Base-by-base conservation (phyloP, 1,140 invertebrate genomes). In the Drosophila eugracilis region DNA sequence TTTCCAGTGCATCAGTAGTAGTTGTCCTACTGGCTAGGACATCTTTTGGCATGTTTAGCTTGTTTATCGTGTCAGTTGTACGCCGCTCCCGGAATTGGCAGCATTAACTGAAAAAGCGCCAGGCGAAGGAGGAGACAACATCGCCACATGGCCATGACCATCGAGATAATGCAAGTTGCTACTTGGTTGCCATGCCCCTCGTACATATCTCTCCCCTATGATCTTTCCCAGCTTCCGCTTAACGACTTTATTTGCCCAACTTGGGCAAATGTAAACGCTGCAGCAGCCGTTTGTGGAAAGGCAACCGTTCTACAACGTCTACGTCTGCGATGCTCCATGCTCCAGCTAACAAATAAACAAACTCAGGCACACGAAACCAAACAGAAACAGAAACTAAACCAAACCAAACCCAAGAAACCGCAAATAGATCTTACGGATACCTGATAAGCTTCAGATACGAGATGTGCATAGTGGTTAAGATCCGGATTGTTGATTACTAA, bases 11-110 rank as follows among this genome's bases (percentile, higher is more conserved):
- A 39, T 0, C 2, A 32, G 12, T n/a, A 36, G 45, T 28, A 10
- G 28, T 47, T 17, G 37, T 28, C 21, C 42, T 32, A 54, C 37
- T 66, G 42, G 39, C 52, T 28, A 53, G 63, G 34, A 53, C 34
- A 36, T 26, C 53, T 75, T 58, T 42, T 36, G 49, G 66, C 66
- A 45, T 45, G 59, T 74, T 53, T 48, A 65, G 83, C 81, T 75
- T 86, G 81, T 86, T 86, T 88, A 86, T 86, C 81, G 47, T 88
- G 81, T 86, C 83, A 86, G 52, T 75, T 57, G 72, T 75, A 75
- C 34, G 41, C 47, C 75, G 50, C 37, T 75, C 30, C 45, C 71
- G 59, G 83, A 85, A 86, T 86, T 86, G 83, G 83, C 81, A 86
- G 78, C 70, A 81, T 81, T 88, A 88, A 86, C 74, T 76, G 45